phyloP scores from a whole-genome alignment of 2,888 invertebrate genomes.

The Pyrgus malvae region DNA sequence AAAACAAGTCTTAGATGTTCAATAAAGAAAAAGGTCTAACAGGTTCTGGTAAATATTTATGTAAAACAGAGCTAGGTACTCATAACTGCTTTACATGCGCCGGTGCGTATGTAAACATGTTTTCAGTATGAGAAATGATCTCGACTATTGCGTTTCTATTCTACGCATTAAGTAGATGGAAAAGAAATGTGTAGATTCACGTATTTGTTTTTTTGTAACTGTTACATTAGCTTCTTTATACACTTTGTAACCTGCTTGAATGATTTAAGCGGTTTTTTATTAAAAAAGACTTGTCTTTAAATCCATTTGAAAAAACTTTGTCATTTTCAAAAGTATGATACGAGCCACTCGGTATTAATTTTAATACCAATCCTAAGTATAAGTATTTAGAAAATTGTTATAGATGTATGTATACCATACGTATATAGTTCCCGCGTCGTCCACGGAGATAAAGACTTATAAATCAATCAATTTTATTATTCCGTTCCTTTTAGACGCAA shows the following conservation, averaged over 20 bases:
- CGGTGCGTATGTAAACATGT: not conserved
- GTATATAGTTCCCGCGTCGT: too few relatives aligned
- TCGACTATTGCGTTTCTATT: not conserved
- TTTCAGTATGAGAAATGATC: slow-evolving; percentile 5
- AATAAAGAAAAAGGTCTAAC: not conserved
- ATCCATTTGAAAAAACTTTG: too few relatives aligned
- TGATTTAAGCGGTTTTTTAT: not conserved
- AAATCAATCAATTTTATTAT: too few relatives aligned
- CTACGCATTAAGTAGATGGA: not conserved
- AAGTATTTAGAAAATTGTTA: too few relatives aligned
- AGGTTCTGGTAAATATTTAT: not conserved
- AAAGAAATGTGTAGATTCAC: not conserved
- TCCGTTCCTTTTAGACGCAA: too few relatives aligned
- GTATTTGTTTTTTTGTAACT: not conserved
- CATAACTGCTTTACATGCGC: not conserved
- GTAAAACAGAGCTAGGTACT: not conserved
- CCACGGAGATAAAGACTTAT: too few relatives aligned
- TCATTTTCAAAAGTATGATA: too few relatives aligned
- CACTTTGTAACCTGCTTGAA: too few relatives aligned
- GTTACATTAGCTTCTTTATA: not conserved
- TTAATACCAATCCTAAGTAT: too few relatives aligned
- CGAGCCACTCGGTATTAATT: too few relatives aligned
- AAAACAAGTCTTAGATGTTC: not conserved
- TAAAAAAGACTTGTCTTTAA: too few relatives aligned
- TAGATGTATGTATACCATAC: too few relatives aligned